These are phyloP conservation scores for Eupithecia exiguata DNA, from an alignment of 2,888 invertebrate species.

Conservation along the genomic window DNA sequence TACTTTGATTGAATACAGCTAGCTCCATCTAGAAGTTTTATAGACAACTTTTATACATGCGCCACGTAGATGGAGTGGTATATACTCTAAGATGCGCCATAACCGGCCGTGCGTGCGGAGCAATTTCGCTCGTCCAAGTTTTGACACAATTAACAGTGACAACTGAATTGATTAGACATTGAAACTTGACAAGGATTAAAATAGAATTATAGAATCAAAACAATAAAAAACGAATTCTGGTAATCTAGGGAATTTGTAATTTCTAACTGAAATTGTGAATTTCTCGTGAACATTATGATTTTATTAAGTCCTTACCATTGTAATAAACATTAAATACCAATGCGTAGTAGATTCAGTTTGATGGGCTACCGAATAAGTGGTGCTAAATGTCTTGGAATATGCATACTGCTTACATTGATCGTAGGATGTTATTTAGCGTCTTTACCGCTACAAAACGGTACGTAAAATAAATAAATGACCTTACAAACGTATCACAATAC, in stretches of 20 bases:
- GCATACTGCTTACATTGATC: slow-evolving; percentile 72
- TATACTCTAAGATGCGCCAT: too few species aligned
- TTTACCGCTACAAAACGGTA: slow-evolving; percentile 72
- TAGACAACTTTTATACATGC: neutral
- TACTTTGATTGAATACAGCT: neutral
- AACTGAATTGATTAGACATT: neutral
- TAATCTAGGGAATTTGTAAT: slow-evolving; percentile 17
- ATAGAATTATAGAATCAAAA: neutral
- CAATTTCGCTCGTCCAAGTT: neutral
- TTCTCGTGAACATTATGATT: slow-evolving; percentile 33
- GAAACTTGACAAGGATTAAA: neutral
- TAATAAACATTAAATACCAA: slow-evolving; percentile 52
- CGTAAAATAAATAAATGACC: slow-evolving; percentile 39
- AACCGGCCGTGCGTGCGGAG: too few species aligned
- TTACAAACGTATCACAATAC: neutral
- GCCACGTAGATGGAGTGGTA: too few species aligned
- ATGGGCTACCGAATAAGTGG: slow-evolving; percentile 72
- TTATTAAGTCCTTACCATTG: slow-evolving; percentile 18
- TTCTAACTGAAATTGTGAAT: slow-evolving; percentile 42
- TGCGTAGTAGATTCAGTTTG: slow-evolving; percentile 64
- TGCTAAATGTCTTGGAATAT: slow-evolving; percentile 73
- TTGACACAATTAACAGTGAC: neutral
- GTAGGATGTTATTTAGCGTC: slow-evolving; percentile 78
- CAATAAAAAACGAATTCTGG: slow-evolving; percentile 13
- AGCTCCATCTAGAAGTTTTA: slow-evolving; percentile 6